Evolutionary conservation across 1,140 invertebrate species (phyloP).

Genomic region (Patella vulgata): DNA sequence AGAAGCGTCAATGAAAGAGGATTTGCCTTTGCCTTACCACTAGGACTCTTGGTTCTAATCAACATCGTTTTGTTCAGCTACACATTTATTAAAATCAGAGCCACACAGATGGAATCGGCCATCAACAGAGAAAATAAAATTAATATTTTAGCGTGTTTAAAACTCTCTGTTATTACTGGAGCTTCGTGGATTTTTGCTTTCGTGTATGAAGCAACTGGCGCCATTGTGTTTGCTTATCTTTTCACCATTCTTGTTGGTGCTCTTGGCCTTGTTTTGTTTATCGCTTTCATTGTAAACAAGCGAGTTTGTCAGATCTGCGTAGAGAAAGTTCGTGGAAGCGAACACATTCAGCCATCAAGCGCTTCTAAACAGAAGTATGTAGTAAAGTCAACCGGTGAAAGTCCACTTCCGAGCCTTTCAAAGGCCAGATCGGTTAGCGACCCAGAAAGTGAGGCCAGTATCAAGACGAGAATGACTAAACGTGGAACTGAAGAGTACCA

Average conservation of each 20-base stretch:
- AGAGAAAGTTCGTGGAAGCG: too few species aligned
- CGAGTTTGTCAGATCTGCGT: too few species aligned
- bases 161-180: constrained; percentile 12
- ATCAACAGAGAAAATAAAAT: constrained; percentile 5
- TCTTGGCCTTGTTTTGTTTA: too few species aligned
- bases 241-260: not conserved
- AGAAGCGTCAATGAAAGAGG: not conserved
- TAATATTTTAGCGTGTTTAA: constrained; percentile 10
- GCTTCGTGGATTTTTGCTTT: constrained; percentile 3
- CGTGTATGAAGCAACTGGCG: not conserved
- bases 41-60: not conserved
- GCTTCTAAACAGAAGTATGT: too few species aligned
- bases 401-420: too few species aligned
- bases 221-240: constrained; percentile 11
- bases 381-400: too few species aligned
- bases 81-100: constrained; percentile 6
- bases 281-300: too few species aligned
- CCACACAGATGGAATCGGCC: not conserved
- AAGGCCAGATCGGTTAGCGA: too few species aligned
- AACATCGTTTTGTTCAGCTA: constrained; percentile 5
- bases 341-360: too few species aligned
- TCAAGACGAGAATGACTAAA: too few species aligned
- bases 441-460: too few species aligned
- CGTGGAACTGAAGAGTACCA: too few species aligned
- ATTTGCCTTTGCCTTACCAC: constrained; percentile 13